phyloP scores from a whole-genome alignment of 1,140 invertebrate species.

The Macrobrachium nipponense region DNA sequence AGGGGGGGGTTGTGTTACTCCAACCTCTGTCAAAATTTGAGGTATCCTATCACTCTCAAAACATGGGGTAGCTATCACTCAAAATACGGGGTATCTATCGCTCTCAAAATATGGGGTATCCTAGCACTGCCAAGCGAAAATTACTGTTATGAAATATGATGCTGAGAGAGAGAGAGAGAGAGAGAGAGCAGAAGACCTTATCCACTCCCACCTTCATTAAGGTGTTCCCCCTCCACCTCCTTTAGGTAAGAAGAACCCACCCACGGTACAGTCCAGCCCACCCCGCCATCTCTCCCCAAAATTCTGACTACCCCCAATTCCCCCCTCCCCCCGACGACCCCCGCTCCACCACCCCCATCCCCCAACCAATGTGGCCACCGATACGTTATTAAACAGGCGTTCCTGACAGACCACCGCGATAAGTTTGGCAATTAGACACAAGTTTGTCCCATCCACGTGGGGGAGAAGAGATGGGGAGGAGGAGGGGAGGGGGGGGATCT shows the following conservation, averaged over 20 bases:
- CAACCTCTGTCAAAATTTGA: too few species aligned
- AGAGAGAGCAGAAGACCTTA: background rate
- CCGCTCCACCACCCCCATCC: background rate
- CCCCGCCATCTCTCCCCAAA: background rate
- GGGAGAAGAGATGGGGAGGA: background rate
- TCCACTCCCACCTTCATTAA: background rate
- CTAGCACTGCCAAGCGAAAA: background rate
- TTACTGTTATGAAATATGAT: background rate
- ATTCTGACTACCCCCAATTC: background rate
- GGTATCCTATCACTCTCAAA: too few species aligned
- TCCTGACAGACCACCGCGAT: background rate
- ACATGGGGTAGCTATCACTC: too few species aligned
- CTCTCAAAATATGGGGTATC: too few species aligned
- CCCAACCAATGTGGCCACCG: background rate
- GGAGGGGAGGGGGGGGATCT: background rate
- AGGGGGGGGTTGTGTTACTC: too few species aligned
- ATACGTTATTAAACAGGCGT: constrained; percentile 28
- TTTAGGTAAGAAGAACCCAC: background rate
- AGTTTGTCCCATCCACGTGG: background rate
- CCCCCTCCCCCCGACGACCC: background rate
- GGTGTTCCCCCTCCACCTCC: constrained; percentile 1
- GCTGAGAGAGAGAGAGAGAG: constrained; percentile 1
- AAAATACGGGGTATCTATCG: too few species aligned
- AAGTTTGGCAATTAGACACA: constrained; percentile 25
- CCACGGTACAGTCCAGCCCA: background rate